Evolutionary conservation across 2,797 vertebrate genomes (phyloP).

Genomic region (Gallinago nigripennis): DNA sequence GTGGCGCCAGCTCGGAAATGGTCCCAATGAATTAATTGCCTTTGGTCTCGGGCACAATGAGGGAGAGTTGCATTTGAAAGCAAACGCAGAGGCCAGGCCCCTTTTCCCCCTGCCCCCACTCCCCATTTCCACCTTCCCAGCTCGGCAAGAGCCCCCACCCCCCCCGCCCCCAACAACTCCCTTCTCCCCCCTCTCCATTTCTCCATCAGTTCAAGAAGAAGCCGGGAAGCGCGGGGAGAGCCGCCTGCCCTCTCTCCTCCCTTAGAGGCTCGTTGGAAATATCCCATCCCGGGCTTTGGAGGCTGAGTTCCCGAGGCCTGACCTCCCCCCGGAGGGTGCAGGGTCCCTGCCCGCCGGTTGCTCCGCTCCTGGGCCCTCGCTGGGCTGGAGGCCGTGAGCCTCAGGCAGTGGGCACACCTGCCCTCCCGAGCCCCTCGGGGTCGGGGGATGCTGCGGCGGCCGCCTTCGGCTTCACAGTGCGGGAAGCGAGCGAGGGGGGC

Average conservation of each 20-base stretch:
- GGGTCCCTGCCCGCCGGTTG: not conserved
- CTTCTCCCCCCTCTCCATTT: not conserved
- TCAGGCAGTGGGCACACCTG: not conserved
- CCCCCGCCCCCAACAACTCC: not conserved
- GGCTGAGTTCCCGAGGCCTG: not conserved
- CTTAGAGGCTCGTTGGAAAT: not conserved
- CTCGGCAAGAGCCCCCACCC: not conserved
- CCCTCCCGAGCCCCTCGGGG: not conserved
- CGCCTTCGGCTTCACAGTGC: not conserved
- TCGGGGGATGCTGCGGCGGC: not conserved
- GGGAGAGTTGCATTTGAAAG: conserved; percentile 81
- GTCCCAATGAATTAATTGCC: conserved; percentile 77
- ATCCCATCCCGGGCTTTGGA: not conserved
- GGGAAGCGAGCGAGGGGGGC: not conserved
- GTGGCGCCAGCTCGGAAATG: conserved; percentile 85
- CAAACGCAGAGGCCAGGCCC: conserved; percentile 50
- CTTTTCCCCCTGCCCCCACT: conserved; percentile 9
- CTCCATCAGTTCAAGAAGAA: not conserved
- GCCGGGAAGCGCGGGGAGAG: not conserved
- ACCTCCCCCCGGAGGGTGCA: not conserved
- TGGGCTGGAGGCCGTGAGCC: not conserved
- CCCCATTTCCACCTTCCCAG: conserved; percentile 12
- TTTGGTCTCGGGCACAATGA: conserved; percentile 75
- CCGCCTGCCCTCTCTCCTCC: not conserved
- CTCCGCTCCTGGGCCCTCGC: not conserved